phyloP scores from a whole-genome alignment of 2,113 vertebrate genomes.

The Equus quagga region DNA sequence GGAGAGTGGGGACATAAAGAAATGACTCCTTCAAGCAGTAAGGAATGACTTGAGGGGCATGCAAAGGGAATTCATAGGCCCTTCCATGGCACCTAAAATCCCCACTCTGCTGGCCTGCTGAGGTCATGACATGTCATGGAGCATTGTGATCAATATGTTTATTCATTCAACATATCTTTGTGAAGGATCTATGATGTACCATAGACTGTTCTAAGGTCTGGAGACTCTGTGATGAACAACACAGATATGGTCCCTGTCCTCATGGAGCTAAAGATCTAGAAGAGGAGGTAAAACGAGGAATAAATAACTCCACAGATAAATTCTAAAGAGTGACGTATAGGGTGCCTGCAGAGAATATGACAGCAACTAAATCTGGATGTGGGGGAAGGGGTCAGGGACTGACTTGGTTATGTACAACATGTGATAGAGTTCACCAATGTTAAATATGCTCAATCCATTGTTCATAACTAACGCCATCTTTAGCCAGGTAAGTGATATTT shows the following conservation, averaged over 20 bases:
- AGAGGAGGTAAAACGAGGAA: not conserved
- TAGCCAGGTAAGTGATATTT: not conserved
- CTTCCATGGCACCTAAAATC: not conserved
- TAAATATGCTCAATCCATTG: not conserved
- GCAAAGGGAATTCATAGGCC: not conserved
- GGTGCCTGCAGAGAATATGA: not conserved
- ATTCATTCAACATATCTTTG: constrained; percentile 16
- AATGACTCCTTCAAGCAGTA: not conserved
- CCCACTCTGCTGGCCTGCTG: not conserved
- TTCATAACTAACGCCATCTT: not conserved
- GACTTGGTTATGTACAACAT: not conserved
- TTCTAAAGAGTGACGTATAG: not conserved
- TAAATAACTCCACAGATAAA: constrained; percentile 15
- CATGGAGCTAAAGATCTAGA: not conserved
- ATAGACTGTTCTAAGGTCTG: not conserved
- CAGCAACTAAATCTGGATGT: not conserved
- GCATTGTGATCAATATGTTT: not conserved
- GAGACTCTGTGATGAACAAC: not conserved
- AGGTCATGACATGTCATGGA: not conserved
- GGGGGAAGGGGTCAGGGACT: not conserved
- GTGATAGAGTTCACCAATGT: not conserved
- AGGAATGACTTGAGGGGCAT: not conserved
- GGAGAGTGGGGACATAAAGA: not conserved
- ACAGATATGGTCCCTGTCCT: not conserved
- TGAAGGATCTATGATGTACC: not conserved